Base-by-base conservation (phyloP, 2,113 vertebrate genomes). In the Coreoperca whiteheadi region DNA sequence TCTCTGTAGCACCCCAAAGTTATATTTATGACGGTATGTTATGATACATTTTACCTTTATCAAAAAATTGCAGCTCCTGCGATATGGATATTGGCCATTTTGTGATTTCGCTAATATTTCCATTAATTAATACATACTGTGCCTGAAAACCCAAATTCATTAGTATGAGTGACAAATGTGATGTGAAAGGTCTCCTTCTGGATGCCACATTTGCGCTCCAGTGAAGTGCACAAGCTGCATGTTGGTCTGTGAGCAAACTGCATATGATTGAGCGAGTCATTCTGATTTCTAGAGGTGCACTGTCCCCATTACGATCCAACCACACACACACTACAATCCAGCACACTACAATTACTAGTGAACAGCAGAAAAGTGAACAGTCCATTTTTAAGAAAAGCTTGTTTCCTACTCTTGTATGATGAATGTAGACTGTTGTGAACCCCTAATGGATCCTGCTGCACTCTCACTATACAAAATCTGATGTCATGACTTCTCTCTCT, bases 401-500 rank as follows among this genome's bases (percentile, higher is more conserved):
- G 6, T 73, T 87, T 79, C 82, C 57, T 46, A 9, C 72, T 64
- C 21, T n/a, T 8, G 23, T 64, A 2, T 83, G 86, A 89, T 71
- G 71, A 85, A 77, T 81, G 61, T 57, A 32, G 83, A 57, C 53
- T 57, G 74, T 57, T 71, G 77, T 81, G 72, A 51, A 56, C 37
- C 46, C 39, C 25, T 83, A 74, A 85, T 75, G 72, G 77, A 66
- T 76, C 79, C 79, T 15, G 59, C 74, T 48, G 77, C 61, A 34
- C 63, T 65, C 70, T 71, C 65, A 59, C 72, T 30, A 18, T 71
- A 77, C 37, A 59, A 65, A 81, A 79, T 72, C 51, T 89, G 77
- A 87, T 86, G 85, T 83, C 87, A 87, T 76, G 89, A 81, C 79
- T 89, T 81, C 77, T 83, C 79, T 69, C 65, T 60, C 39, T 61